Evolutionary conservation across 1,140 invertebrate genomes (phyloP).

Genomic region (Rhizoglyphus robini): DNA sequence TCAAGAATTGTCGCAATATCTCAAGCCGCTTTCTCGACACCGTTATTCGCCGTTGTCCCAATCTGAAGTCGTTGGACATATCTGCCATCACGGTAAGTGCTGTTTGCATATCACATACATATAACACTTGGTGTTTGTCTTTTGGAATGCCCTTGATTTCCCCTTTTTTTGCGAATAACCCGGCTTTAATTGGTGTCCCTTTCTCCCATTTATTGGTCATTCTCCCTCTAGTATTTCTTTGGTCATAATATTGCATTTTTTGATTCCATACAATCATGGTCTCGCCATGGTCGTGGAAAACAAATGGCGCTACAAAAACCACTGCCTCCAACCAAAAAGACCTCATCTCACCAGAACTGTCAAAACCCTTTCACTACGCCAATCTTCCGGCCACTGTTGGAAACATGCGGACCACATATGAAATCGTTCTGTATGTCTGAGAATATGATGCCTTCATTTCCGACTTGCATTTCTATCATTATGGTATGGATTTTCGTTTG

Average conservation of each 20-base stretch:
- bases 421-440: constrained; percentile 12
- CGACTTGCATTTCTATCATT: not conserved
- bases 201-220: not conserved
- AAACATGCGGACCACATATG: constrained; percentile 12
- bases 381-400: constrained; percentile 6
- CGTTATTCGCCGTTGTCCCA: not conserved
- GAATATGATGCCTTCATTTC: constrained; percentile 18
- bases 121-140: not conserved
- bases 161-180: not conserved
- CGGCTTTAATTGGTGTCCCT: not conserved
- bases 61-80: constrained; percentile 3
- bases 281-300: not conserved
- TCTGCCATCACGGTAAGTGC: constrained; percentile 16
- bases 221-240: constrained; percentile 7
- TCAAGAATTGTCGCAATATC: constrained; percentile 15
- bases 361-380: constrained; percentile 9
- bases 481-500: constrained; percentile 9
- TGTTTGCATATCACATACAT: no score
- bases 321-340: not conserved
- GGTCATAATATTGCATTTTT: constrained; percentile 13
- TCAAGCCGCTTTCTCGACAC: not conserved
- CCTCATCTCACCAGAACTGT: constrained; percentile 9
- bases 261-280: constrained; percentile 12
- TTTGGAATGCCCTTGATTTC: not conserved
- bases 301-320: not conserved